A percentile compares a stretch with the other conserved stretches of the same genome.
phyloP scores from a whole-genome alignment of 37 sponge, comb jelly and placozoan genomes.

The Aphrocallistes beatrix region DNA sequence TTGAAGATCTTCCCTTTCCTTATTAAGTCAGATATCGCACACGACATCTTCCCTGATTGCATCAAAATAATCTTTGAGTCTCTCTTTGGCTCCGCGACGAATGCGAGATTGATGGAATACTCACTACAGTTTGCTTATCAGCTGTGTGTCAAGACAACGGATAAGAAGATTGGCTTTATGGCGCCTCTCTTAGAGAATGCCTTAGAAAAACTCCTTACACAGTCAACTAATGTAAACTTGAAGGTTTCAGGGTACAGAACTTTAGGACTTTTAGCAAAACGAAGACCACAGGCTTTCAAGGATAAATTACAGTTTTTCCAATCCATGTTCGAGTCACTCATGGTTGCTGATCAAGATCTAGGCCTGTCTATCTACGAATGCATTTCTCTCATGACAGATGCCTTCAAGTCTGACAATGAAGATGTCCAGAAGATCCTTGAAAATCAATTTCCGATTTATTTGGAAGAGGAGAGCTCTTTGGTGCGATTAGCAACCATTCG shows the following conservation, averaged over 20 bases:
- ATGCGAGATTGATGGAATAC: background rate
- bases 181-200: background rate
- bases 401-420: background rate
- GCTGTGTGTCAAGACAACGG: background rate
- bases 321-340: background rate
- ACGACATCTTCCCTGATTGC: background rate
- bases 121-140: background rate
- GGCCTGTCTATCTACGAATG: background rate
- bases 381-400: conserved; percentile 15
- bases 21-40: background rate
- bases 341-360: background rate
- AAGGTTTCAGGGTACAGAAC: background rate
- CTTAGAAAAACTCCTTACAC: background rate
- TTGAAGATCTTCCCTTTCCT: background rate
- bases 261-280: background rate
- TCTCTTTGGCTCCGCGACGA: background rate
- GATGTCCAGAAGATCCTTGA: background rate
- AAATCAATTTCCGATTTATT: background rate
- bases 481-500: background rate
- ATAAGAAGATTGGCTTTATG: background rate
- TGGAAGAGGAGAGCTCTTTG: background rate
- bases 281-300: conserved; percentile 12
- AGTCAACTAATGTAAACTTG: background rate
- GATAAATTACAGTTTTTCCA: background rate
- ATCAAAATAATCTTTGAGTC: background rate